These are phyloP conservation scores for Magallana ariakensis DNA, from an alignment of 1,140 invertebrate genomes.

Conservation along the genomic window DNA sequence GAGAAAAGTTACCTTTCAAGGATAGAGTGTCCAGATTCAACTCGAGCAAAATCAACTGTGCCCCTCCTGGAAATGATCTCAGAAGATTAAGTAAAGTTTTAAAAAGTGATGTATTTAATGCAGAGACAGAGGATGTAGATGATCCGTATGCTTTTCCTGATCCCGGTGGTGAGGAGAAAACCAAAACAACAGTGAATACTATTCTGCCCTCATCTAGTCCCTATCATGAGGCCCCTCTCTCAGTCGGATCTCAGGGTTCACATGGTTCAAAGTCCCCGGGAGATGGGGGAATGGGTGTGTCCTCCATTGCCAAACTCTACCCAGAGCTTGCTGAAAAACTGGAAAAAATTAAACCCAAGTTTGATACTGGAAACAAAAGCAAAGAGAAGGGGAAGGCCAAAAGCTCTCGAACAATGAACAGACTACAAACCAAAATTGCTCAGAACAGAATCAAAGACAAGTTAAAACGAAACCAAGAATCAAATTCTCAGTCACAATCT, in stretches of 20 bases:
- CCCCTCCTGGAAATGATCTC: neutral
- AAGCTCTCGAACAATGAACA: conserved; percentile 81
- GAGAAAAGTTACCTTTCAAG: conserved; percentile 75
- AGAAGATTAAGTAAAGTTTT: conserved; percentile 40
- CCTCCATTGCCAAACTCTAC: conserved; percentile 76
- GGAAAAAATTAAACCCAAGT: conserved; percentile 74
- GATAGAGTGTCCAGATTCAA: conserved; percentile 74
- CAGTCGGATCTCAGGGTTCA: conserved; percentile 51
- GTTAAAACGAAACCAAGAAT: conserved; percentile 77
- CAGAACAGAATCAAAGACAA: conserved; percentile 81
- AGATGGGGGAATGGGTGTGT: conserved; percentile 57
- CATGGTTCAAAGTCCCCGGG: conserved; percentile 55
- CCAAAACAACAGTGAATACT: conserved; percentile 45
- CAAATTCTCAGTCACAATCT: conserved; percentile 67
- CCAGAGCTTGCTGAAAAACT: conserved; percentile 79
- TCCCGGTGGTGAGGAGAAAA: conserved; percentile 49
- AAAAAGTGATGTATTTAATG: conserved; percentile 58
- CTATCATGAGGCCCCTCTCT: conserved; percentile 47
- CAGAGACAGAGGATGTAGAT: conserved; percentile 71
- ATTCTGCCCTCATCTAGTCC: conserved; percentile 49
- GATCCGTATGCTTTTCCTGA: conserved; percentile 84
- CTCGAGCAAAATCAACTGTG: neutral
- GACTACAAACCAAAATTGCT: conserved; percentile 81
- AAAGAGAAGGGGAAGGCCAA: conserved; percentile 73
- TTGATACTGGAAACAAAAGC: conserved; percentile 59